Evolutionary conservation across 1,140 invertebrate species (phyloP).

Genomic region (Myzus persicae): DNA sequence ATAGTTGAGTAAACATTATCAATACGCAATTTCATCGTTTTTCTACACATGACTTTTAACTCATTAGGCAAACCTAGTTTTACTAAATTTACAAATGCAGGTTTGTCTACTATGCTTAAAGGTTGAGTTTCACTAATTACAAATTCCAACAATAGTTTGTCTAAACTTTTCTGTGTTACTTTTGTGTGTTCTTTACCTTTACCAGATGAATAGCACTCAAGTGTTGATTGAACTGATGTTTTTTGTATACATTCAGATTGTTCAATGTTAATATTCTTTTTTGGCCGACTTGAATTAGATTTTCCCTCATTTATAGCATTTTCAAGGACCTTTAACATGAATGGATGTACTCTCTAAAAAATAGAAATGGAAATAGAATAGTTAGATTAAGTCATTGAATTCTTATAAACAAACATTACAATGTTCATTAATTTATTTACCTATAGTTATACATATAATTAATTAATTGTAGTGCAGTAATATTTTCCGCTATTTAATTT

Average conservation of each 20-base stretch:
- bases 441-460: slow-evolving; percentile 9
- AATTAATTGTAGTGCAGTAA: slow-evolving; percentile 6
- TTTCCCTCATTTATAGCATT: slow-evolving; percentile 7
- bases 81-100: not conserved
- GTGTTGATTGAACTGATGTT: slow-evolving; percentile 5
- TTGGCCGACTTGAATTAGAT: not conserved
- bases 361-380: no score
- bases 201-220: slow-evolving; percentile 7
- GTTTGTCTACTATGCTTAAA: slow-evolving; percentile 7
- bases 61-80: not conserved
- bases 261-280: not conserved
- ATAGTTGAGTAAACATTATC: not conserved
- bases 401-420: not conserved
- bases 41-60: not conserved
- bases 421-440: slow-evolving; percentile 15
- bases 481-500: slow-evolving; percentile 3
- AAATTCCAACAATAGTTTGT: slow-evolving; percentile 3
- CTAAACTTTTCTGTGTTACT: not conserved
- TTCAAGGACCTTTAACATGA: not conserved
- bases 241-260: not conserved
- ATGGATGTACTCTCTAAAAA: not conserved
- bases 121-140: slow-evolving; percentile 19
- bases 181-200: slow-evolving; percentile 6
- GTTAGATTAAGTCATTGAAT: not conserved
- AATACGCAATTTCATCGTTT: not conserved